Base-by-base conservation (phyloP, 1,140 invertebrate species). In the Choristoneura fumiferana region DNA sequence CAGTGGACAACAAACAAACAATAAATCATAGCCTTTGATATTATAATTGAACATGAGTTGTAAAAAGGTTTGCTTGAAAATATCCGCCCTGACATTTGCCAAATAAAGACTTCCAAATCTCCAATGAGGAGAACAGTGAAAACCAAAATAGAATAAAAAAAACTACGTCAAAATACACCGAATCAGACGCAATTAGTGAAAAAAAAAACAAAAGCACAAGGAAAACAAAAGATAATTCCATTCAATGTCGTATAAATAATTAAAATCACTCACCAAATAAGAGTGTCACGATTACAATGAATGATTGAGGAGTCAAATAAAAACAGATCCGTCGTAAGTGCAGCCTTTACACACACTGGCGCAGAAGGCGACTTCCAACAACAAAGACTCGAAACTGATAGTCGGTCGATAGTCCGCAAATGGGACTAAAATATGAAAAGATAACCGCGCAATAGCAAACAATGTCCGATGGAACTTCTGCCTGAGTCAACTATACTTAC, bases 281-380 rank as follows among this genome's bases (percentile, higher is more conserved):
- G 13, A 18, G 52, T 54, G 52, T 36, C 13, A 5, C 34, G 52
- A 35, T 54, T 49, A 57, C n/a, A n/a, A 43, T 39, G 35, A 6
- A 22, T 15, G n/a, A n/a, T n/a, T n/a, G 53, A 59, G 40, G 22
- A 14, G 12, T 14, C 38, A 49, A 29, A 29, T 6, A 6, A 29
- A 59, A 9, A 18, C 36, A 39, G 69, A 61, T 63, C 67, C 71
- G 84, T 83, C 70, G 73, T 81, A 85, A 80, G 78, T 72, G 74
- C 61, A 62, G 69, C 84, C 87, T 89, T 89, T 89, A 87, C 84
- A 86, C 87, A 77, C 87, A 84, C 87, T 89, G 87, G 86, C 76
- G 79, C 74, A 89, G 86, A 89, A 89, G 87, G 82, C 76, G 69
- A 76, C 80, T 84, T 69, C 63, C 78, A 76, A 82, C 78, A 83